These are phyloP conservation scores for Clunio marinus DNA, from an alignment of 2,888 invertebrate species.

Conservation along the genomic window DNA sequence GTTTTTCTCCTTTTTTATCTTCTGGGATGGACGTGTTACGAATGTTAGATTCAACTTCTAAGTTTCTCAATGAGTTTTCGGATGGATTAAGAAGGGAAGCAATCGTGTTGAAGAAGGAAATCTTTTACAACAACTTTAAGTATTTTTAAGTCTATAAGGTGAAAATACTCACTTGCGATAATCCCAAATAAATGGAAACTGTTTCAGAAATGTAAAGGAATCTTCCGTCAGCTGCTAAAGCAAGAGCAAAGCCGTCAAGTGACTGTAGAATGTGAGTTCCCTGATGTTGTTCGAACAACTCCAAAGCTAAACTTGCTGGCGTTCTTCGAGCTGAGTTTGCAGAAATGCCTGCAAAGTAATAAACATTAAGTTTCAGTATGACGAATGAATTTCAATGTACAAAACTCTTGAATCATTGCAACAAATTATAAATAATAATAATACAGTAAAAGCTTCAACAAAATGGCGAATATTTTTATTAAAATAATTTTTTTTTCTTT, in stretches of 20 bases:
- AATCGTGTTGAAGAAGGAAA: background rate
- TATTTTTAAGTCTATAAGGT: slow-evolving; percentile 1
- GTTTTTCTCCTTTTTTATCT: slow-evolving; percentile 4
- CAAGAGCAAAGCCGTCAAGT: slow-evolving; percentile 95
- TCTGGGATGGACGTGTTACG: background rate
- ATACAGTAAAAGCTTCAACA: too few species aligned
- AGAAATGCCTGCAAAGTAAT: slow-evolving; percentile 59
- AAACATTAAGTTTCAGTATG: too few species aligned
- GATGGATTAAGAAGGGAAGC: background rate
- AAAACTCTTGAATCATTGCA: too few species aligned
- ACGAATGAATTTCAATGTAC: too few species aligned
- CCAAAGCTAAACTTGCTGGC: slow-evolving; percentile 70
- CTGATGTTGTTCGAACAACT: slow-evolving; percentile 92
- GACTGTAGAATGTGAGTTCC: slow-evolving; percentile 97
- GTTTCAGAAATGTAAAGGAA: slow-evolving; percentile 99
- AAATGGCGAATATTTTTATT: slow-evolving; percentile 21
- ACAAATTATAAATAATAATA: too few species aligned
- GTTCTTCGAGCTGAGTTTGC: slow-evolving; percentile 73
- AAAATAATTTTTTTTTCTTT: slow-evolving; percentile 1
- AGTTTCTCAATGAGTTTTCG: background rate
- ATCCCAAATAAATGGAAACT: slow-evolving; percentile 98
- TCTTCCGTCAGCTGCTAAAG: slow-evolving; percentile 91
- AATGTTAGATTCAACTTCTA: background rate
- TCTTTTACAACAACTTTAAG: background rate
- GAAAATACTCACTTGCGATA: slow-evolving; percentile 82